These are phyloP conservation scores for Rhinichthys klamathensis DNA, from an alignment of 2,113 vertebrate species.

Conservation along the genomic window DNA sequence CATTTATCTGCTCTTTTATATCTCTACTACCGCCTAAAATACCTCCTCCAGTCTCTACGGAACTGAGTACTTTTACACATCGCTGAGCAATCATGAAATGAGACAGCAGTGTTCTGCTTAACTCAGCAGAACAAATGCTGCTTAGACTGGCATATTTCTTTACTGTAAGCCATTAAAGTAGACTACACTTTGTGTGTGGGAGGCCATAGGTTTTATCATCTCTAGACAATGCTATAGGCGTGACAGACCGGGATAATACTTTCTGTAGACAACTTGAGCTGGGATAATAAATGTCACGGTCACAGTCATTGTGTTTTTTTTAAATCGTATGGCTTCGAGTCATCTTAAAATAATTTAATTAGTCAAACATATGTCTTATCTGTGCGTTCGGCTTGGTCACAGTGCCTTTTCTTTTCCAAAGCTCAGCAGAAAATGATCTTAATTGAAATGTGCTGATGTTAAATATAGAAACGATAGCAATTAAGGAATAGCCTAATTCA, in stretches of 20 bases:
- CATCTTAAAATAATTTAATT: conserved; percentile 19
- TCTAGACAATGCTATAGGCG: conserved; percentile 17
- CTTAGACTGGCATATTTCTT: conserved; percentile 25
- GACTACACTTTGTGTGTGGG: conserved; percentile 5
- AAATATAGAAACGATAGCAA: conserved; percentile 8
- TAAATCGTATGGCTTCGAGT: not conserved
- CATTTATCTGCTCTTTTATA: conserved; percentile 20
- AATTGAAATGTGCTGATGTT: conserved; percentile 19
- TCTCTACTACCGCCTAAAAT: conserved; percentile 10
- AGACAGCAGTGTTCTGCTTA: conserved; percentile 22
- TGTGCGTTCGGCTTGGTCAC: not conserved
- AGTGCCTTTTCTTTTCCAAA: not conserved
- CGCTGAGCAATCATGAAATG: conserved; percentile 21
- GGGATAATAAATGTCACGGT: not conserved
- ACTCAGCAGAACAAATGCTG: conserved; percentile 26
- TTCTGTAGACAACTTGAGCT: not conserved
- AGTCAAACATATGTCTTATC: conserved; percentile 8
- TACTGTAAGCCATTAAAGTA: conserved; percentile 30
- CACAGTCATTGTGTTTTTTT: not conserved
- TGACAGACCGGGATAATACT: conserved; percentile 7
- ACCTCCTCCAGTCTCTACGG: conserved; percentile 10
- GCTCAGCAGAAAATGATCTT: not conserved
- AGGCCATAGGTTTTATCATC: conserved; percentile 10
- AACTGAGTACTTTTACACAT: not conserved
- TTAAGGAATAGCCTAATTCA: not conserved